Evolutionary conservation across 2,888 invertebrate species (phyloP), one percentile per base, ranked within the genome.

Genomic region (Ditylenchus weischeri): DNA sequence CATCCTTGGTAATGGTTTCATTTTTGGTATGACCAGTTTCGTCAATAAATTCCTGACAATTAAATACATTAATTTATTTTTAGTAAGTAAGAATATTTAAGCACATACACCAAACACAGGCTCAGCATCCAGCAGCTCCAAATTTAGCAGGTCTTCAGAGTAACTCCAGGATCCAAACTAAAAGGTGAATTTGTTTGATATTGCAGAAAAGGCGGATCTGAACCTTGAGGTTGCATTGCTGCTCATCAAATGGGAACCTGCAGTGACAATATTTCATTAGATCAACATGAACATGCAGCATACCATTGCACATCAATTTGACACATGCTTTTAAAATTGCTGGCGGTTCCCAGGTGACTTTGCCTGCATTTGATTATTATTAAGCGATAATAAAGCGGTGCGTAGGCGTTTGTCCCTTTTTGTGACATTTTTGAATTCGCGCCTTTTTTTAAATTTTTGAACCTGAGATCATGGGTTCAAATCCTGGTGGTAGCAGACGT

Each of bases 281-380:
- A 62, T 15, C 38, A 18, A 29, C 8, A 13, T 35, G 18, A 15
- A n/a, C 47, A 29, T 38, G 54, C 57, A 13, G 19, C 23, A 35
- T 38, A 68, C 68, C 69, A 73, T 57, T 66, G 70, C 11, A 69
- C 66, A 48, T 73, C 73, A 43, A 72, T 72, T 43, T 84, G 83
- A 69, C 85, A 85, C 64, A 84, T 83, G 0, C 93, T 93, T 95
- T 95, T 86, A 94, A 95, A 84, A 95, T 94, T 47, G 94, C 95
- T 15, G 95, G 95, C 0, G 95, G 95, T 5, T 92, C 93, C 79
- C 79, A 78, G 0, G 78, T 76, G 6, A 85, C 83, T 60, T 59
- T 21, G 21, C 68, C 68, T 67, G 54, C 13, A 59, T 3, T 43
- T 43, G 29, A 29, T 29, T 29, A 4, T 29, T 29, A 29, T 29